Evolutionary conservation across 2,113 vertebrate species (phyloP), one percentile per base, ranked within the genome.

Genomic region (Cyanoramphus novaezelandiae): DNA sequence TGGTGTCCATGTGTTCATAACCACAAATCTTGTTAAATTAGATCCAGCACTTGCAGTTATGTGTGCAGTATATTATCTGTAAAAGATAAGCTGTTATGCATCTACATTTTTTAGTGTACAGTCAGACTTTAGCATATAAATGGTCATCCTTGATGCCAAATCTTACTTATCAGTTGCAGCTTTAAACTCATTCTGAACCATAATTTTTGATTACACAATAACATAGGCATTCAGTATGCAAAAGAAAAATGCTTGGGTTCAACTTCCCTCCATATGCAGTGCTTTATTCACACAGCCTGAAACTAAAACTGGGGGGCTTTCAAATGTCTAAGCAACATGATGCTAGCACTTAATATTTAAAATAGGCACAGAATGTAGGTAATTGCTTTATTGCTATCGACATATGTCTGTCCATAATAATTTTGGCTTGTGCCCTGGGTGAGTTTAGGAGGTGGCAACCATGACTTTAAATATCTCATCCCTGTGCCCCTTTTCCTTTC

Each of bases 21-120:
- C 85, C 88, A 97, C 96, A 97, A 96, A 97, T 97, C 97, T 92
- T 80, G 92, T 86, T 97, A 98, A 97, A 95, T 95, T 97, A 91
- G 83, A 92, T 94, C 85, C 92, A 95, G 92, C 80, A 79, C 64
- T 97, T 91, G 69, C 44, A 75, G 83, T 96, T 94, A 31, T 68
- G 70, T 93, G 88, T 88, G 95, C 92, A 95, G 55, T 96, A 20
- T 53, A 57, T 90, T 65, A 88, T 93, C 83, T 97, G 97, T 96
- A 96, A 97, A 96, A 97, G 95, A 93, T 96, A 97, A 98, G 90
- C 95, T 97, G 95, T 92, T 95, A 78, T 44, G 55, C 72, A 95
- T 91, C 76, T 90, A 74, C 57, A n/a, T 95, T 77, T 95, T 94
- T 94, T 92, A 94, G 64, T 81, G 77, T 74, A 52, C 33, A 64